phyloP scores from a whole-genome alignment of 1,140 invertebrate species.

The Tetragonula clypearis region DNA sequence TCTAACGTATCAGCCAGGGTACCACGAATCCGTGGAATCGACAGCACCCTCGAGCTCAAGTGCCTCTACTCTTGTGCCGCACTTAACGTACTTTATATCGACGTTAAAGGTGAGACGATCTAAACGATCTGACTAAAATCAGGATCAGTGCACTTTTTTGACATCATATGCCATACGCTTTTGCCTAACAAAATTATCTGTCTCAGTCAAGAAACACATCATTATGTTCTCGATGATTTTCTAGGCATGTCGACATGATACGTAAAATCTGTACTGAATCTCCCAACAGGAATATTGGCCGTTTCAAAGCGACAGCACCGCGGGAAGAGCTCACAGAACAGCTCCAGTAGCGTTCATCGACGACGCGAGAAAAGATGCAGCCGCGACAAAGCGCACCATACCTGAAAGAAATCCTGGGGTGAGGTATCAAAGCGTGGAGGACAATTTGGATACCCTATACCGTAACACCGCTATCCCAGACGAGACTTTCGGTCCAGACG shows the following conservation, averaged over 20 bases:
- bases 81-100: conserved; percentile 86
- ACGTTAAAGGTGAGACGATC: conserved; percentile 86
- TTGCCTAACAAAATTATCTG: neutral
- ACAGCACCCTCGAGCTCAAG: conserved; percentile 82
- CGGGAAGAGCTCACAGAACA: conserved; percentile 64
- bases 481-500: conserved; percentile 77
- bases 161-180: neutral
- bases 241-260: neutral
- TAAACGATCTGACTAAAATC: neutral
- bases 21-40: conserved; percentile 77
- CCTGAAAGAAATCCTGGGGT: conserved; percentile 56
- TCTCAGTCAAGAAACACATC: neutral
- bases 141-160: neutral
- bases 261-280: neutral
- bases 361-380: conserved; percentile 27
- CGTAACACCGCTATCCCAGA: conserved; percentile 76
- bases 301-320: conserved; percentile 72
- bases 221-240: neutral
- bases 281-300: conserved; percentile 79
- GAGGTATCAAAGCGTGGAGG: conserved; percentile 66
- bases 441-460: conserved; percentile 69
- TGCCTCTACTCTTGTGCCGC: conserved; percentile 85
- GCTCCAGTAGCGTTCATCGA: conserved; percentile 55
- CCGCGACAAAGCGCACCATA: conserved; percentile 55
- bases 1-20: conserved; percentile 73